A percentile compares a stretch with the other conserved stretches of the same genome.
Evolutionary conservation across 1,140 invertebrate genomes (phyloP).

Genomic region (Platyscapa corneri): DNA sequence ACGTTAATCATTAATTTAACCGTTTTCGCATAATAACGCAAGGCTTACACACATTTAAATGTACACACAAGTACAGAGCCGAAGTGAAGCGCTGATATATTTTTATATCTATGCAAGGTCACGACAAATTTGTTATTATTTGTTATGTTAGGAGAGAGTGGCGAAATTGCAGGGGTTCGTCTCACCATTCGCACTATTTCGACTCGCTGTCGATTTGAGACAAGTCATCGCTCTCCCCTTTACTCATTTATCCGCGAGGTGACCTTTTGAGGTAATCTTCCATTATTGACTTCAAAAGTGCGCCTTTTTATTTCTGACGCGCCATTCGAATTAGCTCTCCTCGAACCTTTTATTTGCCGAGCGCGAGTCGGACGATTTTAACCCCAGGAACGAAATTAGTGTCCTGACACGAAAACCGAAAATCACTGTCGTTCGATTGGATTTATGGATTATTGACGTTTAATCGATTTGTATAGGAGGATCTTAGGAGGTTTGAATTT

Average conservation of each 20-base stretch:
- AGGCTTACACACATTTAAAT: constrained; percentile 39
- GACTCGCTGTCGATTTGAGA: no score
- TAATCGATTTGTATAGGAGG: constrained; percentile 14
- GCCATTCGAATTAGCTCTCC: background rate
- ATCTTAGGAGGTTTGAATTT: constrained; percentile 3
- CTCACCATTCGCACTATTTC: background rate
- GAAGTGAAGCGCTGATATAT: constrained; percentile 51
- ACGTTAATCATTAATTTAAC: constrained; percentile 49
- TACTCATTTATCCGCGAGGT: background rate
- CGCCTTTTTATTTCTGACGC: background rate
- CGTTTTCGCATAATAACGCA: constrained; percentile 49
- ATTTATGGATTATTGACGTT: no score
- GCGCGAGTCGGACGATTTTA: background rate
- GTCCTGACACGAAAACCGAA: constrained; percentile 3
- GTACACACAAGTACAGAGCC: constrained; percentile 46
- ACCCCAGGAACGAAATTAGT: constrained; percentile 1
- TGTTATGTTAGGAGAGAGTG: constrained; percentile 49
- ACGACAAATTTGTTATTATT: constrained; percentile 53
- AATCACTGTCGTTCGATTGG: constrained; percentile 27
- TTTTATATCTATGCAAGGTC: constrained; percentile 52
- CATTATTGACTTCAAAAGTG: constrained; percentile 2
- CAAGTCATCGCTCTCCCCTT: constrained; percentile 20
- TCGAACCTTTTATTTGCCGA: background rate
- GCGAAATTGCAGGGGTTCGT: constrained; percentile 10
- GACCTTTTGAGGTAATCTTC: constrained; percentile 4